Base-by-base conservation (phyloP, 1,140 invertebrate species). In the Drosophila serrata region DNA sequence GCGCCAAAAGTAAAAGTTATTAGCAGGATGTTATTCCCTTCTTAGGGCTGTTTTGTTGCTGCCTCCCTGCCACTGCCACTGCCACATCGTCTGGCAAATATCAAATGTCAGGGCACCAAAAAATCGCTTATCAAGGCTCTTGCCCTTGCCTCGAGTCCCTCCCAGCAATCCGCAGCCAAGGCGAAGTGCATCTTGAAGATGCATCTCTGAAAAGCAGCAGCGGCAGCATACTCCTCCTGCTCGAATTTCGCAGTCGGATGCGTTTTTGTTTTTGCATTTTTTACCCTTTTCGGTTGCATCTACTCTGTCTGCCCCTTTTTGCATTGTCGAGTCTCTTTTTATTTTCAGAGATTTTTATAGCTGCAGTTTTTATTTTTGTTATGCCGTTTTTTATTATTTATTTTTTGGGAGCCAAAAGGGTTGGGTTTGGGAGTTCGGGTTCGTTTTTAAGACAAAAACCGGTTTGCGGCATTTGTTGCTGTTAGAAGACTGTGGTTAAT, bases 401-500 rank as follows among this genome's bases (percentile, higher is more conserved):
- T 56, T 63, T 46, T 67, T 37, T 31, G 59, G 42, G 27, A 40
- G 15, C 42, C 17, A 15, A 55, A 65, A 46, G 84, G 85, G 72
- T 81, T 84, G 81, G 61, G 58, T 77, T 69, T 82, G 73, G 67
- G 64, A 24, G 24, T 88, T 90, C 80, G 80, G 65, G 85, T 78
- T 87, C 13, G 49, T 53, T 37, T 37, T 37, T 62, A 64, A 58
- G 35, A 22, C 9, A 24, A 22, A 22, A 58, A 69, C 65, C 63
- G 77, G 86, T 87, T 87, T 64, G 62, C 35, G 33, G 46, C 63
- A 63, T 88, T 88, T 70, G 65, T 46, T 56, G 60, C 77, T 88
- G 81, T 88, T 88, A 75, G 85, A 74, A 75, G 77, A 85, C 82
- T 88, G 85, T 90, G 85, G 85, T 88, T 88, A 88, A 88, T 88